phyloP scores from a whole-genome alignment of 2,113 vertebrate genomes.

The Diadophis punctatus region DNA sequence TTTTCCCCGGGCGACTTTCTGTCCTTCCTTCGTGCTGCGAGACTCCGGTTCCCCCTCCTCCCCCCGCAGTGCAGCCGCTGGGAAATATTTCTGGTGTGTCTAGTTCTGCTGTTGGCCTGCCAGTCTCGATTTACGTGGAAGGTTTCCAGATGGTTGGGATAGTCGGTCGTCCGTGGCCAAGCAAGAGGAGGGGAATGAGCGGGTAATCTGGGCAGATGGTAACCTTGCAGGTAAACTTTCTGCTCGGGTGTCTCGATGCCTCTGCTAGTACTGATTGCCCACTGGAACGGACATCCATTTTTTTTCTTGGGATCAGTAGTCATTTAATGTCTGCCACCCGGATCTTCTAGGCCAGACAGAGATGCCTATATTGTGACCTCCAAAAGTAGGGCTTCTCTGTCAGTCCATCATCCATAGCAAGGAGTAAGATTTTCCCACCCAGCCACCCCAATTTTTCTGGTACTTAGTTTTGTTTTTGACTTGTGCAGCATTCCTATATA shows the following conservation, averaged over 20 bases:
- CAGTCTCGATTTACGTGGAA: neutral
- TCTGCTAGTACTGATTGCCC: no score
- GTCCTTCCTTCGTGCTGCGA: neutral
- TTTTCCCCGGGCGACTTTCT: neutral
- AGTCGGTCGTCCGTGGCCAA: neutral
- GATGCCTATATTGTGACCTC: slow-evolving; percentile 1
- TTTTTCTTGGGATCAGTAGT: neutral
- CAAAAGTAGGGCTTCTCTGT: slow-evolving; percentile 6
- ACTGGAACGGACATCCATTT: neutral
- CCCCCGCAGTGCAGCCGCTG: neutral
- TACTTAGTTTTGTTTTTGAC: neutral
- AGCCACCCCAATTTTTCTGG: neutral
- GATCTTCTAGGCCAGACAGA: neutral
- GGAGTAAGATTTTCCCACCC: neutral
- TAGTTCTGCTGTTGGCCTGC: neutral
- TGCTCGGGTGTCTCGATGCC: neutral
- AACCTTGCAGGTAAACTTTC: neutral
- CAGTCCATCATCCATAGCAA: neutral
- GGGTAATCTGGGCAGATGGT: neutral
- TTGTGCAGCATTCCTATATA: neutral
- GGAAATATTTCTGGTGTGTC: neutral
- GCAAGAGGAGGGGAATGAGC: neutral
- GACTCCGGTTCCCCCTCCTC: neutral
- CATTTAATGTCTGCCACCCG: neutral
- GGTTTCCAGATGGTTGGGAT: neutral